Evolutionary conservation across 35 echinoderm and acorn worm genomes (phyloP).

Genomic region (Heliocidaris tuberculata): DNA sequence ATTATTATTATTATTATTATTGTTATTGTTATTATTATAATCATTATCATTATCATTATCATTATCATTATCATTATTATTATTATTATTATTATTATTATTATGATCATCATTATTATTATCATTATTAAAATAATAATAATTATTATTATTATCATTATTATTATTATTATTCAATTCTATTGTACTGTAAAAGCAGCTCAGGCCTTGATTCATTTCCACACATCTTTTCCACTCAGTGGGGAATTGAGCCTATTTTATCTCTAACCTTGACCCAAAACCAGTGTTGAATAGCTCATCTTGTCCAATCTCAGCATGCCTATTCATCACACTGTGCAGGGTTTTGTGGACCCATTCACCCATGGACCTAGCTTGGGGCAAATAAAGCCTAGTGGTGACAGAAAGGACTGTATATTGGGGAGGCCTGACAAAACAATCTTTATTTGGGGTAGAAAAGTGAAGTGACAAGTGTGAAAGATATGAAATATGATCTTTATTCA

Average conservation of each 20-base stretch:
- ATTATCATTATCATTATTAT: no score
- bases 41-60: no score
- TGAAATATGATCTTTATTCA: neutral
- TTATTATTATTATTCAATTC: neutral
- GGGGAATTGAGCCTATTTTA: neutral
- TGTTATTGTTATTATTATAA: no score
- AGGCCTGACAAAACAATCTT: neutral
- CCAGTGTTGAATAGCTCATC: neutral
- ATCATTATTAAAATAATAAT: no score
- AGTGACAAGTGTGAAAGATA: neutral
- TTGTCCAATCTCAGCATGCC: neutral
- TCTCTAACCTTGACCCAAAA: neutral
- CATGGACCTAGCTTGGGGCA: neutral
- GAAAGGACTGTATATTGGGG: neutral
- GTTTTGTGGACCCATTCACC: neutral
- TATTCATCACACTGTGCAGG: neutral
- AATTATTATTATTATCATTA: no score
- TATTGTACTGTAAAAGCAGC: neutral
- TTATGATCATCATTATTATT: no score
- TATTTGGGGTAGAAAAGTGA: neutral
- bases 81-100: no score
- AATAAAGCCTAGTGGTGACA: neutral
- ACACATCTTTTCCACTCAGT: neutral
- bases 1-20: no score
- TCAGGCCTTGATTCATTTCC: neutral